Base-by-base conservation (phyloP, 2,113 vertebrate genomes). In the Neodon shergylaensis region DNA sequence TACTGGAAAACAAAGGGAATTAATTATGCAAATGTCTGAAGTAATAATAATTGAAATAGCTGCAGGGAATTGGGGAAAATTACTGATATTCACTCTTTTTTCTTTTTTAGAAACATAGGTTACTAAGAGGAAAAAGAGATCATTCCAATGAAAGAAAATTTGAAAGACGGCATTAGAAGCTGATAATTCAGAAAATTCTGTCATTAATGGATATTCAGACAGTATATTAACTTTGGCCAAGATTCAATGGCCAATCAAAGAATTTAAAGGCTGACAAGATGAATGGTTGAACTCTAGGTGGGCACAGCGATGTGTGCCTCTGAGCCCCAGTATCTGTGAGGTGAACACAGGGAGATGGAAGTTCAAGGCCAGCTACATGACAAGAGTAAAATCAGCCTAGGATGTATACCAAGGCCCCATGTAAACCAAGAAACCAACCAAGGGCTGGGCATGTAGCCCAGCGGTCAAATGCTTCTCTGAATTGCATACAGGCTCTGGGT, bases 21-120 rank as follows among this genome's bases (percentile, higher is more conserved):
- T 52, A 88, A 97, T 97, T 96, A 95, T 97, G 88, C 84, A 96
- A 92, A 93, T 91, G 61, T 39, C 90, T 73, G 68, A 96, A 95
- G 92, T 95, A 88, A 94, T 90, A 91, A 54, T 74, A 83, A 65
- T 78, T 81, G 93, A 97, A 77, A 5, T 82, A 95, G 84, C 92
- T 58, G 63, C 82, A 78, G 79, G 47, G 36, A 95, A 94, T 10
- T 88, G 65, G 66, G 83, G 85, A 8, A 84, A 92, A 92, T 68
- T 68, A 85, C 33, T 94, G 47, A 79, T 88, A 49, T 82, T 94
- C 81, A 65, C 47, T 85, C 58, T n/a, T 2, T 94, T 61, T 81
- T 66, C 72, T 88, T 91, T 92, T 70, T 28, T 84, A 74, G 77
- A 92, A 33, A 16, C 11, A 26, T 39, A 83, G 19, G 13, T 26